Evolutionary conservation across 2,888 invertebrate species (phyloP), one percentile per base, ranked within the genome.

Genomic region (Rhogogaster chlorosoma): DNA sequence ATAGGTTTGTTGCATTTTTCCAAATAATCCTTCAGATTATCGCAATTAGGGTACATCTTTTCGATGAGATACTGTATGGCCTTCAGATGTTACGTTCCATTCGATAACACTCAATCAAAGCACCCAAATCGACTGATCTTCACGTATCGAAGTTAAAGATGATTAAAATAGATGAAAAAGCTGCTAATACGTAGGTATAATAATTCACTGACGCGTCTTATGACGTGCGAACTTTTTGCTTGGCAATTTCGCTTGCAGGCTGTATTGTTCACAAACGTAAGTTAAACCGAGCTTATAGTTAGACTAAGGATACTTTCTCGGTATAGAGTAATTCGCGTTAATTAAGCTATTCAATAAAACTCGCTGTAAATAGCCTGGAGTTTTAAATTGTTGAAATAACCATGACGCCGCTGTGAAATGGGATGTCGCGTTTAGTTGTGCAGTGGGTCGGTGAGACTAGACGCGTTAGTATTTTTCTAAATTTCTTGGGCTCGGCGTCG

Each of bases 331-430:
- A 82, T 82, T 82, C 82, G 67, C 82, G 26, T 67, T 45, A 67
- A 82, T 82, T 82, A 42, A 83, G 45, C 83, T n/a, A 45, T 83
- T 70, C 61, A 53, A 57, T 64, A 64, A 29, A 49, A 61, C 80
- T 26, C 26, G 22, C 42, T 2, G 67, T 53, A 36, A 61, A 83
- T 83, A 83, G 67, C 83, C 45, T 67, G 32, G 22, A 70, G 45
- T 83, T 83, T 83, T 49, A 38, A 64, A 70, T 83, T 67, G 45
- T 83, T 49, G 45, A 83, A 83, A 83, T 67, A 67, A 26, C 64
- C 42, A 32, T 70, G 83, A 83, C 83, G 83, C 38, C 73, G 32
- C n/a, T 61, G 80, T 57, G 36, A 80, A 80, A 80, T 80, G 57
- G 22, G 22, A 22, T 80, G 80, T 36, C 61, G 38, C 61, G 61